Evolutionary conservation across 2,113 vertebrate species (phyloP).

Genomic region (Pogonocichla stellata): DNA sequence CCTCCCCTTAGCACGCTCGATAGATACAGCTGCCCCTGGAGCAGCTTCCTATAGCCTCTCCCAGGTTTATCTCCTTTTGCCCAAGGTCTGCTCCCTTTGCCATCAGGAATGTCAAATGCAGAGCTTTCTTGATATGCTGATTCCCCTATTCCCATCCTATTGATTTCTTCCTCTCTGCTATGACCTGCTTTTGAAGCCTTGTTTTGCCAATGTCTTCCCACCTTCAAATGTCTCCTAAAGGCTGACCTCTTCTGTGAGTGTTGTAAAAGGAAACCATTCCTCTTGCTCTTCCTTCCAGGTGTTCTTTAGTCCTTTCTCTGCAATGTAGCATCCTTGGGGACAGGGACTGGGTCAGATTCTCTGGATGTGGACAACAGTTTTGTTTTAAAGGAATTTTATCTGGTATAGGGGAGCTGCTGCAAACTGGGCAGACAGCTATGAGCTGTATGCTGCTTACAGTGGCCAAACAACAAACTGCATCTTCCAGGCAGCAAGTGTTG

Average conservation of each 20-base stretch:
- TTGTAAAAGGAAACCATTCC: not conserved
- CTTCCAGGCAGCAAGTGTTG: slow-evolving; percentile 32
- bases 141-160: not conserved
- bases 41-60: not conserved
- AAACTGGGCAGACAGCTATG: not conserved
- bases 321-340: not conserved
- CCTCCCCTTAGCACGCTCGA: not conserved
- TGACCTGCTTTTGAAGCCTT: not conserved
- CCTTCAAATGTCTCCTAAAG: not conserved
- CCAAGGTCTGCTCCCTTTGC: not conserved
- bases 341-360: not conserved
- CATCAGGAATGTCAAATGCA: not conserved
- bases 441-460: not conserved
- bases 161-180: not conserved
- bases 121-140: not conserved
- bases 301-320: not conserved
- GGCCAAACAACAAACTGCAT: not conserved
- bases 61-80: not conserved
- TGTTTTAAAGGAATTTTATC: not conserved
- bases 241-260: not conserved
- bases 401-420: not conserved
- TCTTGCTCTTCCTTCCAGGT: not conserved
- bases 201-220: not conserved
- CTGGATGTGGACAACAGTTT: not conserved
- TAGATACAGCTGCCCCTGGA: not conserved